Percentiles rank a stretch among this genome's conserved stretches.
These are phyloP conservation scores for Steatocranus sp. DNA, from an alignment of 2,797 vertebrate genomes.

Conservation along the genomic window DNA sequence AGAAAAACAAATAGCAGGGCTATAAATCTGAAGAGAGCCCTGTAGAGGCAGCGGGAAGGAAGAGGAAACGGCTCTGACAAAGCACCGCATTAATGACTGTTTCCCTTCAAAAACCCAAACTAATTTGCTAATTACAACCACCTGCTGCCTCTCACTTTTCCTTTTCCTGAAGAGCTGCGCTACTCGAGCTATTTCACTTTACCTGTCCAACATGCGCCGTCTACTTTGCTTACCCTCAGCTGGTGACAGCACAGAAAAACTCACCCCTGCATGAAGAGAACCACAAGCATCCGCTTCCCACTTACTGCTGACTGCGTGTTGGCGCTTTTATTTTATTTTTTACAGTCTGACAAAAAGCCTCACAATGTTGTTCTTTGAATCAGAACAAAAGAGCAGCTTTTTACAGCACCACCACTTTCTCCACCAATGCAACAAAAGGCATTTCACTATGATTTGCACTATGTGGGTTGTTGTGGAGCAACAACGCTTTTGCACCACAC, in stretches of 20 bases:
- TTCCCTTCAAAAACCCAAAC: constrained; percentile 84
- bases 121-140: constrained; percentile 92
- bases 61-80: constrained; percentile 74
- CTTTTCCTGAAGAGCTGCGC: constrained; percentile 69
- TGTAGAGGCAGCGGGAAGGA: constrained; percentile 28
- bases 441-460: background rate
- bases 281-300: constrained; percentile 10
- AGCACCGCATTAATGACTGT: constrained; percentile 84
- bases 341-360: constrained; percentile 5
- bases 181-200: constrained; percentile 74
- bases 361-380: background rate
- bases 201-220: constrained; percentile 27
- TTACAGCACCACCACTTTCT: background rate
- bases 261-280: background rate
- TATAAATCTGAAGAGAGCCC: constrained; percentile 30
- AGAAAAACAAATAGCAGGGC: background rate
- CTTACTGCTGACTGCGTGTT: constrained; percentile 15
- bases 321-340: background rate
- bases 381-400: background rate
- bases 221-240: background rate
- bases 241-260: background rate
- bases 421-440: background rate
- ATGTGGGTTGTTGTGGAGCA: background rate
- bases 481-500: background rate
- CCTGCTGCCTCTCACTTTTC: constrained; percentile 78